Percentiles rank a stretch among this genome's conserved stretches.
Evolutionary conservation across 2,888 invertebrate genomes (phyloP).

Genomic region (Megaustenia siamemsis): DNA sequence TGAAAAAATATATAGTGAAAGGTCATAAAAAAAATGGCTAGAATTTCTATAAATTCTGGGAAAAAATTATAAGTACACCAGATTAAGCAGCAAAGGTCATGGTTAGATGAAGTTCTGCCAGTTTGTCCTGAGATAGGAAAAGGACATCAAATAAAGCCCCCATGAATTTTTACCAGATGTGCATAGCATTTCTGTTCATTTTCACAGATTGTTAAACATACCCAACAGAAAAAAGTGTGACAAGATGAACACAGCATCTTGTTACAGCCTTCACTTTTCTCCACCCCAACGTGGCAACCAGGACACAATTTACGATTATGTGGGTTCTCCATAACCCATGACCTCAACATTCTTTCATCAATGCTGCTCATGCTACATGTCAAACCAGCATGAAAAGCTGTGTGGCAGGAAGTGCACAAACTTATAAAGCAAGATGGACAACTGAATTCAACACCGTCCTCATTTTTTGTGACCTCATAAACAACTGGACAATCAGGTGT

Average conservation of each 20-base stretch:
- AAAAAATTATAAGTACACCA: too few relatives aligned
- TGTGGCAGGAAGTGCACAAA: slow-evolving; percentile 70
- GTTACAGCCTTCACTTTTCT: slow-evolving; percentile 74
- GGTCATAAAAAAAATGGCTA: too few relatives aligned
- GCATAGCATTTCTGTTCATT: slow-evolving; percentile 63
- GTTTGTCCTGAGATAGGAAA: neutral
- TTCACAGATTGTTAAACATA: slow-evolving; percentile 64
- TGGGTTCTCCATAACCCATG: slow-evolving; percentile 64
- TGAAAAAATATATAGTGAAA: too few relatives aligned
- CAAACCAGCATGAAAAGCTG: slow-evolving; percentile 69
- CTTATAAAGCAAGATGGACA: slow-evolving; percentile 64
- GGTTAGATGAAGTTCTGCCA: too few relatives aligned
- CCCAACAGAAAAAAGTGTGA: slow-evolving; percentile 72
- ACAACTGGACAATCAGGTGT: slow-evolving; percentile 74
- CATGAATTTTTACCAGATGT: slow-evolving; percentile 64
- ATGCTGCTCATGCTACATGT: slow-evolving; percentile 67
- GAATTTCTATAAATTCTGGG: too few relatives aligned
- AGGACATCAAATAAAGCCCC: slow-evolving; percentile 47
- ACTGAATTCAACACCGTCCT: slow-evolving; percentile 57
- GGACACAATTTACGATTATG: slow-evolving; percentile 69
- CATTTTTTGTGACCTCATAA: slow-evolving; percentile 63
- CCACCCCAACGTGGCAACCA: slow-evolving; percentile 66
- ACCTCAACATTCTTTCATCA: slow-evolving; percentile 57
- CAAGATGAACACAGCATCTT: slow-evolving; percentile 71
- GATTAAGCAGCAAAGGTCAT: too few relatives aligned